A percentile compares a stretch with the other conserved stretches of the same genome.
Conservation (phyloP, 2,113 vertebrate genomes). For the Odobenus rosmarus region DNA sequence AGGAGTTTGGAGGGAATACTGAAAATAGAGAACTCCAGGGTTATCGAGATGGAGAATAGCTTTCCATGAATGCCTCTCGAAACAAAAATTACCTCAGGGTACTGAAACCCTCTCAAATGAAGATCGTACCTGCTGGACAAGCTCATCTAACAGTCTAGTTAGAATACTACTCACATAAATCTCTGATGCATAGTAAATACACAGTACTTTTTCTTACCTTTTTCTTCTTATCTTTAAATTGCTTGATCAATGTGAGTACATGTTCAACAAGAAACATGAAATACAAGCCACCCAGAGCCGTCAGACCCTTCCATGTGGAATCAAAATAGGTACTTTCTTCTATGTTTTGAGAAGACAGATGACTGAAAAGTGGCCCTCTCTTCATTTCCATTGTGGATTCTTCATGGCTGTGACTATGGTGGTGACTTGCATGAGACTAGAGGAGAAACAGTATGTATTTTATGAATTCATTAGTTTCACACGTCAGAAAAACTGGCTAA, state of each 20-base stretch:
- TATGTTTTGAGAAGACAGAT: constrained; percentile 83
- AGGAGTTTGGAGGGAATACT: background rate
- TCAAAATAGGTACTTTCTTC: constrained; percentile 90
- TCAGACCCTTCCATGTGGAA: constrained; percentile 95
- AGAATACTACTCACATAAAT: background rate
- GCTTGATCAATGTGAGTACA: constrained; percentile 96
- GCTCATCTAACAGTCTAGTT: background rate
- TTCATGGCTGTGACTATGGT: constrained; percentile 87
- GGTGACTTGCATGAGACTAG: constrained; percentile 89
- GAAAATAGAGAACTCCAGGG: background rate
- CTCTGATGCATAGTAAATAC: background rate
- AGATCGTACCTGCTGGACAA: background rate
- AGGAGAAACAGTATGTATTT: constrained; percentile 35
- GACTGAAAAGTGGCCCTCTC: constrained; percentile 82
- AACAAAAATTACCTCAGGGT: background rate
- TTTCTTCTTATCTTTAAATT: constrained; percentile 98
- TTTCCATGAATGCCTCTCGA: background rate
- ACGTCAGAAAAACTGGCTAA: background rate
- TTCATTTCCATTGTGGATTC: constrained; percentile 82
- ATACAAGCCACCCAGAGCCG: constrained; percentile 95
- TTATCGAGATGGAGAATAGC: background rate
- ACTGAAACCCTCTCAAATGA: background rate
- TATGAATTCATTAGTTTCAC: constrained; percentile 44
- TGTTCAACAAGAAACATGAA: constrained; percentile 99
- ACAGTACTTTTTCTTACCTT: constrained; percentile 88